Evolutionary conservation across 2,888 invertebrate species (phyloP), one percentile per base, ranked within the genome.

Genomic region (Geotrupes spiniger): DNA sequence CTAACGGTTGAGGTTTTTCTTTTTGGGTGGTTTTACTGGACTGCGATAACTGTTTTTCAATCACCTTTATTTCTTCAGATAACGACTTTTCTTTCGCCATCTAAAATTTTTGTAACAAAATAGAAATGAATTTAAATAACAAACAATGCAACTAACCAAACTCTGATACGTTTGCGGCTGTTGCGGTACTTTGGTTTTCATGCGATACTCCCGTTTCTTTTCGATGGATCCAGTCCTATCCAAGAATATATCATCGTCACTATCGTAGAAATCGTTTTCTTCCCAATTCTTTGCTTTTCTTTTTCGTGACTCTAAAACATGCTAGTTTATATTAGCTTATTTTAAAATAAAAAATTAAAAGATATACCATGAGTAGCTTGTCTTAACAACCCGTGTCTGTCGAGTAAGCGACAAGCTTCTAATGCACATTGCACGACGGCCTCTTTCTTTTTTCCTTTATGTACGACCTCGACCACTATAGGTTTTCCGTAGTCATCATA

Each of bases 201-300:
- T 91, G 45, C 95, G 78, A 49, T 82, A 80, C 60, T 83, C 79
- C 4, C 97, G 79, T 68, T 95, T 96, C 59, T 82, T 82, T 70
- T 96, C 95, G 14, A 98, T 83, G 46, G 86, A 83, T 1, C 97
- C 98, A 0, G 99, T 99, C 53, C 98, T 78, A 70, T 99, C 99
- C 43, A 94, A 79, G 76, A 90, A 99, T 14, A 88, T 89, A 71
- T 99, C 98, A 51, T 99, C 98, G 64, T 99, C 96, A 1, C 92
- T 92, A 59, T 92, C 91, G 70, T 93, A 94, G 68, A 80, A 94
- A 71, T 95, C 97, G 64, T 96, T 90, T 2, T 89, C 90, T 62
- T 85, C 82, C 82, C 89, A 89, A 60, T 88, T 84, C 57, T 85
- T 84, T 6, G 78, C 73, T 69, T 89, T 92, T 0, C 87, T 79